Percentiles rank a stretch among this genome's conserved stretches.
Evolutionary conservation across 2,797 vertebrate species (phyloP).

Genomic region (Telmatherina bonti): DNA sequence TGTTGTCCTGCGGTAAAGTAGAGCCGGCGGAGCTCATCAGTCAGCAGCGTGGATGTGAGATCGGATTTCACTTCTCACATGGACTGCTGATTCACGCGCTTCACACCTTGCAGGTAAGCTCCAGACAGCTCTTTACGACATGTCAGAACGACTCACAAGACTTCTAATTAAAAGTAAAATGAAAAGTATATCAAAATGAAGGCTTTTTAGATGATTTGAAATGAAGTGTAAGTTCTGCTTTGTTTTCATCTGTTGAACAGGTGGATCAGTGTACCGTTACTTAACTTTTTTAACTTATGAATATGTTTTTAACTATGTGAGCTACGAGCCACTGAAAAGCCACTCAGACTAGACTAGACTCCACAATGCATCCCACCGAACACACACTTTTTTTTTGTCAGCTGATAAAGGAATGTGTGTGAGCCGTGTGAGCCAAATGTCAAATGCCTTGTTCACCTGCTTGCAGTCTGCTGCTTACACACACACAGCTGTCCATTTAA

Average conservation of each 20-base stretch:
- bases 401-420: slow-evolving; percentile 70
- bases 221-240: neutral
- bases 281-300: neutral
- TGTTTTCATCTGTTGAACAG: neutral
- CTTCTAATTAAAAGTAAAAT: neutral
- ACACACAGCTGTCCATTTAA: slow-evolving; percentile 39
- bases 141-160: neutral
- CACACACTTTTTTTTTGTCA: slow-evolving; percentile 63
- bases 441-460: slow-evolving; percentile 73
- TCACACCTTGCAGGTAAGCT: slow-evolving; percentile 53
- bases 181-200: too few species aligned
- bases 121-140: neutral
- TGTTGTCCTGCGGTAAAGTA: slow-evolving; percentile 3
- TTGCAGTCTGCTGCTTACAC: slow-evolving; percentile 39
- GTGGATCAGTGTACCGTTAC: neutral
- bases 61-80: slow-evolving; percentile 24
- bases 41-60: slow-evolving; percentile 46
- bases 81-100: slow-evolving; percentile 39
- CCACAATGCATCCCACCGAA: neutral
- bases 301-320: neutral
- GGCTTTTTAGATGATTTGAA: neutral
- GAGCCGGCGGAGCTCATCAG: slow-evolving; percentile 35
- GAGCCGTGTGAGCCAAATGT: slow-evolving; percentile 61
- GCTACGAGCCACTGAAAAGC: neutral
- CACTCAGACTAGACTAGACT: neutral